phyloP scores from a whole-genome alignment of 2,888 invertebrate genomes.

The Hydroisotoma schaefferi region DNA sequence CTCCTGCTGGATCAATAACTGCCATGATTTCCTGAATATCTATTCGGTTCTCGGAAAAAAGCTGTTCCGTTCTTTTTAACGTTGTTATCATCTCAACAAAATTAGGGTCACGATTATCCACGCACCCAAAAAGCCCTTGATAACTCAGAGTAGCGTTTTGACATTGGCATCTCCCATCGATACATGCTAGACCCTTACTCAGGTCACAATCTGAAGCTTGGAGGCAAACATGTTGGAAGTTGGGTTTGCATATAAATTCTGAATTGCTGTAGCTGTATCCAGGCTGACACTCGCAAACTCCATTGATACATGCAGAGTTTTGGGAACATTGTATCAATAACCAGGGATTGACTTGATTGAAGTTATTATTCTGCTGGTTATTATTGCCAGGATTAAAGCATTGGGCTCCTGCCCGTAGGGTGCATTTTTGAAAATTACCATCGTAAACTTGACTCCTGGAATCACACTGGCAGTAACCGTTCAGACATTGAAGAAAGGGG shows the following conservation, averaged over 20 bases:
- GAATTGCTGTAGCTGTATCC: constrained; percentile 20
- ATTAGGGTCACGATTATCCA: constrained; percentile 18
- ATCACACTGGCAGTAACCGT: constrained; percentile 31
- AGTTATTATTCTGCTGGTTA: background rate
- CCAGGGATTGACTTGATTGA: constrained; percentile 4
- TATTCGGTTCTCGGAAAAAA: constrained; percentile 27
- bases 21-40: constrained; percentile 26
- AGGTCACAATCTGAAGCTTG: constrained; percentile 22
- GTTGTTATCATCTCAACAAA: constrained; percentile 27
- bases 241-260: constrained; percentile 28
- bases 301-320: constrained; percentile 21
- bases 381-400: constrained; percentile 6
- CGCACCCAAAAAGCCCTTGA: constrained; percentile 35
- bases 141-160: constrained; percentile 17
- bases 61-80: constrained; percentile 26
- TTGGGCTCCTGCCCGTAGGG: constrained; percentile 13
- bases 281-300: constrained; percentile 20
- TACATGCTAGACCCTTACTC: constrained; percentile 17
- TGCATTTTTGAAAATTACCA: constrained; percentile 22
- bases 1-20: constrained; percentile 11
- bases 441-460: constrained; percentile 24
- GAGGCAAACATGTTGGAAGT: constrained; percentile 20
- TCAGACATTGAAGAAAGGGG: constrained; percentile 25
- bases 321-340: constrained; percentile 21
- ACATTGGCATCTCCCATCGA: constrained; percentile 25